phyloP scores from a whole-genome alignment of 2,113 vertebrate genomes.

The Desmodus rotundus region DNA sequence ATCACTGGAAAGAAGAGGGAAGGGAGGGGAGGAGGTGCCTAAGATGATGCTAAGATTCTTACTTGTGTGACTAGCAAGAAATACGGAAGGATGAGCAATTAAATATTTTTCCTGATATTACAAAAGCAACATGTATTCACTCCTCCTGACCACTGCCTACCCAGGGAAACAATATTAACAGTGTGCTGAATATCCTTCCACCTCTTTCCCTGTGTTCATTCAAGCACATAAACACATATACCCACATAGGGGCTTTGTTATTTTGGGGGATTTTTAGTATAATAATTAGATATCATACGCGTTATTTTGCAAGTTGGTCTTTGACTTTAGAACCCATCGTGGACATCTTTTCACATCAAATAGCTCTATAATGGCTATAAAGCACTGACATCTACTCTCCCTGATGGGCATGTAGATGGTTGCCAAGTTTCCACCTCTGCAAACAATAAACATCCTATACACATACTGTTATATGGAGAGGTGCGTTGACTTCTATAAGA shows the following conservation, averaged over 20 bases:
- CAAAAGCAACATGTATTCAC: not conserved
- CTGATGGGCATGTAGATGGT: not conserved
- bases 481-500: not conserved
- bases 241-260: not conserved
- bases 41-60: slow-evolving; percentile 28
- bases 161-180: not conserved
- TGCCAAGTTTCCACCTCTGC: not conserved
- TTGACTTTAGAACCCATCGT: not conserved
- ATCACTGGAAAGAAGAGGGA: not conserved
- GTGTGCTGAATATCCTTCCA: not conserved
- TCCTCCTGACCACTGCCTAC: not conserved
- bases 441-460: not conserved
- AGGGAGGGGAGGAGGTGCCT: not conserved
- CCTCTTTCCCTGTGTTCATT: not conserved
- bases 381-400: not conserved
- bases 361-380: not conserved
- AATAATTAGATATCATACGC: not conserved
- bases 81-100: not conserved
- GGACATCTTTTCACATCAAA: not conserved
- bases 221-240: not conserved
- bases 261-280: not conserved
- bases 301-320: not conserved
- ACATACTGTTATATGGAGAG: not conserved
- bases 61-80: slow-evolving; percentile 10
- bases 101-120: not conserved